Evolutionary conservation across 2,797 vertebrate genomes (phyloP), one percentile per base, ranked within the genome.

Genomic region (Danio kyathit): DNA sequence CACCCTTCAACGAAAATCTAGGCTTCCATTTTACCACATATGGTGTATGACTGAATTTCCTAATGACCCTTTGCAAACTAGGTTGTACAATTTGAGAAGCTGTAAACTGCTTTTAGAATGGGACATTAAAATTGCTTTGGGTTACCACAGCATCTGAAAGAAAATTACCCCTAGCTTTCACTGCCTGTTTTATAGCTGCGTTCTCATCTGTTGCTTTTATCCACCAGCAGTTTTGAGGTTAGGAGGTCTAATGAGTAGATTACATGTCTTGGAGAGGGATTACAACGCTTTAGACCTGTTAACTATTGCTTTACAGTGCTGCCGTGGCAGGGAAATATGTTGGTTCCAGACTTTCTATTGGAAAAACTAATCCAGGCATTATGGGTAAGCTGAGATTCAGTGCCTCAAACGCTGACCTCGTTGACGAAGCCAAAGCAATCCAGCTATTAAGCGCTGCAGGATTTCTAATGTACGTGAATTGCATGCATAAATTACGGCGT

Each of bases 211-310:
- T 56, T 81, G 54, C 71, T 69, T 78, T 76, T 61, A 72, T 76
- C 52, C 65, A 57, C 71, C 41, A 67, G 71, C 54, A 64, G 63
- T 74, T 82, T 76, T 71, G 67, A 67, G 76, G 76, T 82, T 54
- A 60, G 66, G 69, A 60, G 54, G 75, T 81, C 57, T 82, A 83
- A 79, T 82, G 69, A 80, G 79, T 54, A 80, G 74, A 82, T 82
- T 76, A 80, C 74, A 70, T 69, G 76, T 67, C 56, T 56, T 38
- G 40, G 21, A 81, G 54, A 64, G 63, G 82, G 80, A 86, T 86
- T 85, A 85, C 40, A 72, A 48, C n/a, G 21, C 41, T 81, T 38
- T 76, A 81, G 52, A 72, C 40, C 61, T 56, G 75, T 51, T 71
- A 71, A 67, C 65, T 54, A 60, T 76, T 79, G 70, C 77, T 81